Percentiles rank a stretch among this genome's conserved stretches.
Evolutionary conservation across 2,797 vertebrate genomes (phyloP).

Genomic region (Gymnoscopelus braueri): DNA sequence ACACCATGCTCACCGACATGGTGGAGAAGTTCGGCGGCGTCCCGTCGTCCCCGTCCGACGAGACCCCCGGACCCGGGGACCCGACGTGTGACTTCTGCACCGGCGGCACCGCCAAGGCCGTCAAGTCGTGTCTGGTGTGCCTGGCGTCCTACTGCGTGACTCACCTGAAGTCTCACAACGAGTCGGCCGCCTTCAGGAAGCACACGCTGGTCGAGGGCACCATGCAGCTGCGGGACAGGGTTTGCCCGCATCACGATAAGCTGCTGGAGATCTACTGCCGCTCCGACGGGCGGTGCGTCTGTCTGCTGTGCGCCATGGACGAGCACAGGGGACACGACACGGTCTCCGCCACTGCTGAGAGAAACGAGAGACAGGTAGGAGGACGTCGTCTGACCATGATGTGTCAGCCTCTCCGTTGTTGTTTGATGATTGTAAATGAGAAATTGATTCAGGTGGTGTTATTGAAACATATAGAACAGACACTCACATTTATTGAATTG

Average conservation of each 20-base stretch:
- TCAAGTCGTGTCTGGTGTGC: constrained; percentile 91
- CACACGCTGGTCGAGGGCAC: constrained; percentile 86
- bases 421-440: too few species aligned
- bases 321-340: constrained; percentile 87
- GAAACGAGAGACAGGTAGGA: constrained; percentile 82
- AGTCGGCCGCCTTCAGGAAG: constrained; percentile 87
- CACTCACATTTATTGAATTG: too few species aligned
- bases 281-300: constrained; percentile 85
- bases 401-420: too few species aligned
- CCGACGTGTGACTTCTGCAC: constrained; percentile 89
- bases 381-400: too few species aligned
- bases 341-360: constrained; percentile 76
- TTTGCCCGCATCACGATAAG: constrained; percentile 86
- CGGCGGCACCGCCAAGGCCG: constrained; percentile 80
- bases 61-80: constrained; percentile 31
- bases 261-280: constrained; percentile 91
- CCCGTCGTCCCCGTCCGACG: background rate
- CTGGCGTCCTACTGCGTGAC: constrained; percentile 91
- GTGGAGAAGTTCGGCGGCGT: background rate
- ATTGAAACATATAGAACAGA: too few species aligned
- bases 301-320: constrained; percentile 87
- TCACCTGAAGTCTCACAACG: constrained; percentile 89
- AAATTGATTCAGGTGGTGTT: too few species aligned
- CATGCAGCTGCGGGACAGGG: constrained; percentile 80
- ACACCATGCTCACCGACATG: constrained; percentile 79